phyloP scores from a whole-genome alignment of 2,797 vertebrate species.

The Chlorospingus semifuscus region DNA sequence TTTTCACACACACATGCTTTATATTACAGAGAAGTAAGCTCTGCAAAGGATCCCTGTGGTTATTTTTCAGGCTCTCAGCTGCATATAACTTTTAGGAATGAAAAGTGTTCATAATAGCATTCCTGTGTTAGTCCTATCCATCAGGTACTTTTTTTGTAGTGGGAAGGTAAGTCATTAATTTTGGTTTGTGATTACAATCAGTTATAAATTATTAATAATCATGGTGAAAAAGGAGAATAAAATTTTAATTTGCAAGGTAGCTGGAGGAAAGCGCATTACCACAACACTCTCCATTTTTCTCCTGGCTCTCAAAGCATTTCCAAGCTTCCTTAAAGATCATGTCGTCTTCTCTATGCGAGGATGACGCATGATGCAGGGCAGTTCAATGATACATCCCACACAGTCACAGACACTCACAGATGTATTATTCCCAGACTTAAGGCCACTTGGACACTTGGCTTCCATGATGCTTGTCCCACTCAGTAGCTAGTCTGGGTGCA shows the following conservation, averaged over 20 bases:
- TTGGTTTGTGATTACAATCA: neutral
- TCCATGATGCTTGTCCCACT: neutral
- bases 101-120: neutral
- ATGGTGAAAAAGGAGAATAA: neutral
- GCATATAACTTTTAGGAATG: neutral
- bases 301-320: neutral
- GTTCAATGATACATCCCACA: too few relatives aligned
- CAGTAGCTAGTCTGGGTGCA: neutral
- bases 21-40: neutral
- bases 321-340: neutral
- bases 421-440: accelerated
- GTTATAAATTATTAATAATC: neutral
- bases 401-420: neutral
- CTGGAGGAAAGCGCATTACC: neutral
- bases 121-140: neutral
- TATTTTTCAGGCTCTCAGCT: neutral
- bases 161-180: neutral
- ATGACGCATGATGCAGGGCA: neutral
- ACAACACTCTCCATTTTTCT: neutral
- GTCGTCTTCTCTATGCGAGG: neutral
- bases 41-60: neutral
- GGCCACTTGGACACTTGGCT: accelerated
- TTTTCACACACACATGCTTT: neutral
- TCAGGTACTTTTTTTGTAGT: neutral
- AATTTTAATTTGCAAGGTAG: neutral